phyloP scores from a whole-genome alignment of 2,888 invertebrate species.

The Brachyopa scutellaris region DNA sequence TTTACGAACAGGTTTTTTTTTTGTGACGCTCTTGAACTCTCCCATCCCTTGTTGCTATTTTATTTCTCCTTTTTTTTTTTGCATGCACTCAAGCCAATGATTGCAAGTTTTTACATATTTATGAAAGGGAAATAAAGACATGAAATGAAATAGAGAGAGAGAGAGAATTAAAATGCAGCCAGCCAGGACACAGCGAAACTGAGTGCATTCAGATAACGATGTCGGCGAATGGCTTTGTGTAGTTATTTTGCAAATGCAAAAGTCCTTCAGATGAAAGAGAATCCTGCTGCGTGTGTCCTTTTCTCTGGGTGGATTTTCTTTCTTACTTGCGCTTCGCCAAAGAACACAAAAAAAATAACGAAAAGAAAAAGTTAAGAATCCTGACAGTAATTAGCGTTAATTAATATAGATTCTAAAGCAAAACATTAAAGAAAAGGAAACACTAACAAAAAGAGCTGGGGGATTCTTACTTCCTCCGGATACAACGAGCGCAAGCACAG shows the following conservation, averaged over 20 bases:
- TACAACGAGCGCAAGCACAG: conserved; percentile 20
- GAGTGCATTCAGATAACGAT: conserved; percentile 54
- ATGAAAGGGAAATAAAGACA: conserved; percentile 58
- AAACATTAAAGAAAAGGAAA: conserved; percentile 6
- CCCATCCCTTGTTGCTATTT: conserved; percentile 36
- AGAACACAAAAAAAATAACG: background rate
- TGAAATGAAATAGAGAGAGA: background rate
- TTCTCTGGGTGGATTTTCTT: conserved; percentile 15
- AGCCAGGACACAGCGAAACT: too few species aligned
- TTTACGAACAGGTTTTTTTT: conserved; percentile 35
- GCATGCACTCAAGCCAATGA: conserved; percentile 68
- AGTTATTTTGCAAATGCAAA: conserved; percentile 53
- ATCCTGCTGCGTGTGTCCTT: conserved; percentile 58
- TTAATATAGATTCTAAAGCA: conserved; percentile 51
- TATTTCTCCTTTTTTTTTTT: background rate
- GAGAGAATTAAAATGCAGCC: background rate
- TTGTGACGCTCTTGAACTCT: conserved; percentile 42
- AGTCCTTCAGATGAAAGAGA: conserved; percentile 42
- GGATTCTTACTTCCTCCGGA: conserved; percentile 30
- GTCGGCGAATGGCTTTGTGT: conserved; percentile 9
- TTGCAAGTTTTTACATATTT: conserved; percentile 71
- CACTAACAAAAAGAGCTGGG: conserved; percentile 1
- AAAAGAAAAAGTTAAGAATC: conserved; percentile 52
- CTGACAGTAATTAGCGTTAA: conserved; percentile 69
- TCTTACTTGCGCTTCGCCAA: background rate